These are phyloP conservation scores for Brachionus calyciflorus DNA, from an alignment of 1,140 invertebrate species.

Conservation along the genomic window DNA sequence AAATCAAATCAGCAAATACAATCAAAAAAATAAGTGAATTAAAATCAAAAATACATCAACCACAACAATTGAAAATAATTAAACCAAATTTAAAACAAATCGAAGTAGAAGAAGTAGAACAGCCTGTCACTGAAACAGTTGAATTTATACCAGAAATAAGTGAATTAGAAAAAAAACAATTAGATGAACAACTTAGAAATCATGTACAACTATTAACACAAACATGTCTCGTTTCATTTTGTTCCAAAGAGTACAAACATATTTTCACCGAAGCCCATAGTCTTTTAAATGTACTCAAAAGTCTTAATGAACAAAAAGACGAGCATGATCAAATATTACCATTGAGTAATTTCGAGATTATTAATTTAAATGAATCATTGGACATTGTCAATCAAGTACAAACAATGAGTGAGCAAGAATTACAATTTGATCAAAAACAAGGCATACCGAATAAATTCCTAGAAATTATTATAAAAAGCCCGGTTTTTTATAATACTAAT, in stretches of 20 bases:
- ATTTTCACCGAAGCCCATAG: background rate
- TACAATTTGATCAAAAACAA: conserved; percentile 5
- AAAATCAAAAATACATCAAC: background rate
- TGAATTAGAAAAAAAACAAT: background rate
- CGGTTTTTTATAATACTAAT: conserved; percentile 41
- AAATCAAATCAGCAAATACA: conserved; percentile 27
- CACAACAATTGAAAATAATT: too few species aligned
- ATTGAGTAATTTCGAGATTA: background rate
- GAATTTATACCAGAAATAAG: conserved; percentile 27
- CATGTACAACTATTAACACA: conserved; percentile 39
- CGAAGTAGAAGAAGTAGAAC: background rate
- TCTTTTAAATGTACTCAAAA: conserved; percentile 1
- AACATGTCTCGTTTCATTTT: conserved; percentile 7
- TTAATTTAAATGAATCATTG: conserved; percentile 21
- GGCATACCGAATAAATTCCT: conserved; percentile 37
- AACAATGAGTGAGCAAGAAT: background rate
- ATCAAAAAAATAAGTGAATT: background rate
- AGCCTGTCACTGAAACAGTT: too few species aligned
- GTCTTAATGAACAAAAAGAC: background rate
- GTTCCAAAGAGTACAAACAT: conserved; percentile 9
- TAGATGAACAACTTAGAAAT: conserved; percentile 46
- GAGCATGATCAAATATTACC: background rate
- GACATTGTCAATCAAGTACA: background rate
- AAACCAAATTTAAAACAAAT: background rate
- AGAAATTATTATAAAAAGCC: conserved; percentile 32